Conservation (phyloP, 2,888 invertebrate species). For the Belgica antarctica region DNA sequence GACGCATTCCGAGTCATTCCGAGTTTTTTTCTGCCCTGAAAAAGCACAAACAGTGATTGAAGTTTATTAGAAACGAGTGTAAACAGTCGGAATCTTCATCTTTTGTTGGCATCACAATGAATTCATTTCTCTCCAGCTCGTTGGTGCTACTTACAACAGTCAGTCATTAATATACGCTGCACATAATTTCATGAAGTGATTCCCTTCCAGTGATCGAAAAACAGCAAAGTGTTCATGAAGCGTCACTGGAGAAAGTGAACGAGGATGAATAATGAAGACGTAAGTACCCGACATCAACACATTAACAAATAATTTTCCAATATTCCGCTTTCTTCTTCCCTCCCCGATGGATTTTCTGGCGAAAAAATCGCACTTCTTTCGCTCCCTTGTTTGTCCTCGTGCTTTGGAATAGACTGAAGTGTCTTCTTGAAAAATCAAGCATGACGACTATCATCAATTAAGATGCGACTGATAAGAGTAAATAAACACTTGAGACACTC, state of each 20-base stretch:
- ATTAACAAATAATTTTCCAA: constrained; percentile 25
- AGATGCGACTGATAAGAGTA: constrained; percentile 21
- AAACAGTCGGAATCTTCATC: background rate
- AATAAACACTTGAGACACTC: constrained; percentile 6
- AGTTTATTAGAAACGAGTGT: background rate
- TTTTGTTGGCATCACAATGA: background rate
- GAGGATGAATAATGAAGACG: constrained; percentile 13
- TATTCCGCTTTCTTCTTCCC: constrained; percentile 11
- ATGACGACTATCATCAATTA: background rate
- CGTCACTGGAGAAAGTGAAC: background rate
- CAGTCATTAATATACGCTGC: constrained; percentile 18
- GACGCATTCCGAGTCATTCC: background rate
- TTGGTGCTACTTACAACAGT: background rate
- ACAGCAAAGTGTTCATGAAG: background rate
- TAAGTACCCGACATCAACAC: constrained; percentile 16
- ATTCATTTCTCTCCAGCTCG: too few relatives aligned
- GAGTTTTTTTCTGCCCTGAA: background rate
- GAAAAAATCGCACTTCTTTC: background rate
- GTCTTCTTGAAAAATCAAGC: background rate
- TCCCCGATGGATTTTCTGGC: background rate
- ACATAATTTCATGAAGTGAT: constrained; percentile 15
- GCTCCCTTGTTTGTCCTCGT: constrained; percentile 2
- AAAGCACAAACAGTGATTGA: background rate
- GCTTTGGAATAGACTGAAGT: constrained; percentile 2
- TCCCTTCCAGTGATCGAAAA: background rate